A percentile compares a stretch with the other conserved stretches of the same genome.
Conservation (phyloP, 2,888 invertebrate species). For the Orgyia antiqua region DNA sequence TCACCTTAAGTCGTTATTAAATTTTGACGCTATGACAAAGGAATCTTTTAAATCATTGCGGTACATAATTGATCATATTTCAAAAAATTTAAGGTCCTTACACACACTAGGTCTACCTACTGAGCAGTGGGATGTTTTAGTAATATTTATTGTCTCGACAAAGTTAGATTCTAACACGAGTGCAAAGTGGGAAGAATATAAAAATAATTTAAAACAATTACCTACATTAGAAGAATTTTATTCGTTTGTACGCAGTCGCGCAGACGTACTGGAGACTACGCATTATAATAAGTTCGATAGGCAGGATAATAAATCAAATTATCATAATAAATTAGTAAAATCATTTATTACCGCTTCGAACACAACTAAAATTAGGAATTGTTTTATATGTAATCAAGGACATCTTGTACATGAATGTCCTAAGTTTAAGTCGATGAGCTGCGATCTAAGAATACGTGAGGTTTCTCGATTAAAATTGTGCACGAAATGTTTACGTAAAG, state of each 20-base stretch:
- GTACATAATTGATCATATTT: neutral
- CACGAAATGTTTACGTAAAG: slow-evolving; percentile 1
- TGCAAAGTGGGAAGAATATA: slow-evolving; percentile 2
- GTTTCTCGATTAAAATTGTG: neutral
- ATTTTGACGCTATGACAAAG: too few species aligned
- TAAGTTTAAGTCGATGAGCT: slow-evolving; percentile 1
- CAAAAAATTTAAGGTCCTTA: slow-evolving; percentile 1
- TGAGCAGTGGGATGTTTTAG: slow-evolving; percentile 1
- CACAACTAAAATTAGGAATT: neutral
- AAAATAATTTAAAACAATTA: too few species aligned
- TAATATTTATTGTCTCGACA: too few species aligned
- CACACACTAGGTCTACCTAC: slow-evolving; percentile 2
- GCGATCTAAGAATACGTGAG: neutral
- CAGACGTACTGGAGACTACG: too few species aligned
- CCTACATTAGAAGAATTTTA: too few species aligned
- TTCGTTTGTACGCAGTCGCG: neutral
- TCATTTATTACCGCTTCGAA: too few species aligned
- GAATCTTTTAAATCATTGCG: too few species aligned
- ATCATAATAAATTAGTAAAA: neutral
- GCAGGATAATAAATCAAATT: too few species aligned
- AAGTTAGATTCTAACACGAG: neutral
- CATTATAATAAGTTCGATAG: too few species aligned
- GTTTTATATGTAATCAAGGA: neutral
- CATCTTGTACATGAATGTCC: slow-evolving; percentile 1
- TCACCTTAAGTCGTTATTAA: neutral